A percentile compares a stretch with the other conserved stretches of the same genome.
Conservation (phyloP, 2,888 invertebrate species). For the Erebia epiphron region DNA sequence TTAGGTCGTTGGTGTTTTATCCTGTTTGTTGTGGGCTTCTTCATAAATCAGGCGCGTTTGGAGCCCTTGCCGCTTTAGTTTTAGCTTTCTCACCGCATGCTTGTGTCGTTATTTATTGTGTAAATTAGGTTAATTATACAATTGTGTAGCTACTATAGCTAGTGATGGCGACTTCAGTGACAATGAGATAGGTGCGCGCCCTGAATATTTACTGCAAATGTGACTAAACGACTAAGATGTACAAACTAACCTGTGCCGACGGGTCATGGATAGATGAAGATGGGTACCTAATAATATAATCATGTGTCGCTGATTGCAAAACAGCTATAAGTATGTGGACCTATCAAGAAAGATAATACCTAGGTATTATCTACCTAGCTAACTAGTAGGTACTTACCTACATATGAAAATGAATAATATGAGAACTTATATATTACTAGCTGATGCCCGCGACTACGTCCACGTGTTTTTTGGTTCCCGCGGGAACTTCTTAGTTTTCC, state of each 20-base stretch:
- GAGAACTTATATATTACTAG: too few relatives aligned
- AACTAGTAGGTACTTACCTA: too few relatives aligned
- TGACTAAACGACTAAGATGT: slow-evolving; percentile 33
- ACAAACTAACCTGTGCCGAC: slow-evolving; percentile 26
- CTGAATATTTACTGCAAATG: slow-evolving; percentile 45
- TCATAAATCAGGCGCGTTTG: too few relatives aligned
- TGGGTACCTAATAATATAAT: slow-evolving; percentile 30
- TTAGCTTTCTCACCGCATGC: neutral
- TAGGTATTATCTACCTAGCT: neutral
- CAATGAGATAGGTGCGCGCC: slow-evolving; percentile 42
- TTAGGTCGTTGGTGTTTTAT: too few relatives aligned
- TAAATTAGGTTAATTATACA: slow-evolving; percentile 26
- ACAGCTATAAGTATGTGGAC: slow-evolving; percentile 15
- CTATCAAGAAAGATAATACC: neutral
- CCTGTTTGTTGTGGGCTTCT: too few relatives aligned
- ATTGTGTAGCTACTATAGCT: slow-evolving; percentile 18
- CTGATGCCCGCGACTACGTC: too few relatives aligned
- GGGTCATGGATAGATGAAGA: slow-evolving; percentile 44
- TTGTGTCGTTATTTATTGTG: slow-evolving; percentile 10
- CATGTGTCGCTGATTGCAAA: slow-evolving; percentile 35
- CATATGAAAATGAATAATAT: too few relatives aligned
- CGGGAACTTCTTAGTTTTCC: too few relatives aligned
- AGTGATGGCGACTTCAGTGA: slow-evolving; percentile 31
- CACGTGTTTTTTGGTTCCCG: too few relatives aligned
- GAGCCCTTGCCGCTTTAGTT: too few relatives aligned